Conservation (phyloP, 2,113 vertebrate genomes). For the Malurus elegans region DNA sequence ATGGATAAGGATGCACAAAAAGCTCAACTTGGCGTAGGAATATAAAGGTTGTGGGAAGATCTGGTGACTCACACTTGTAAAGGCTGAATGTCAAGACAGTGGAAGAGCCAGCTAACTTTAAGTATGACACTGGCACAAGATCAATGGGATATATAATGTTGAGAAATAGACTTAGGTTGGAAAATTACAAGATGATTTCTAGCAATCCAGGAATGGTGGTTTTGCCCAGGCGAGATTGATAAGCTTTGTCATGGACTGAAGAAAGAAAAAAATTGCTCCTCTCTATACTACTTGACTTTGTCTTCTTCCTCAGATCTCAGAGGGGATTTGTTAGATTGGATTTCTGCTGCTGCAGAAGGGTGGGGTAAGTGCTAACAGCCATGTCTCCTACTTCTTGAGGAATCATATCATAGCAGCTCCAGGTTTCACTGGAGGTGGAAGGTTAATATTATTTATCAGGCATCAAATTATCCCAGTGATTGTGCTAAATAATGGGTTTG, state of each 20-base stretch:
- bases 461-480: background rate
- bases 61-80: background rate
- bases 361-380: background rate
- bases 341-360: background rate
- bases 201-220: background rate
- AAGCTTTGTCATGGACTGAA: background rate
- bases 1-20: background rate
- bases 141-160: background rate
- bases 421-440: background rate
- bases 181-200: conserved; percentile 3
- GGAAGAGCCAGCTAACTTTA: background rate
- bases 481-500: background rate
- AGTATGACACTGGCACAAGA: background rate
- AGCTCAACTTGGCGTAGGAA: background rate
- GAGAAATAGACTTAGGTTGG: background rate
- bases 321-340: background rate
- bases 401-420: background rate
- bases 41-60: background rate
- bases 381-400: background rate
- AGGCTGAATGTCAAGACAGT: background rate
- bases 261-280: background rate
- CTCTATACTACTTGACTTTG: background rate
- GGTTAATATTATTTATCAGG: background rate
- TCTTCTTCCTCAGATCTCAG: background rate
- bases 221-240: background rate